phyloP scores from a whole-genome alignment of 2,888 invertebrate species.

The Piscicola geometra region DNA sequence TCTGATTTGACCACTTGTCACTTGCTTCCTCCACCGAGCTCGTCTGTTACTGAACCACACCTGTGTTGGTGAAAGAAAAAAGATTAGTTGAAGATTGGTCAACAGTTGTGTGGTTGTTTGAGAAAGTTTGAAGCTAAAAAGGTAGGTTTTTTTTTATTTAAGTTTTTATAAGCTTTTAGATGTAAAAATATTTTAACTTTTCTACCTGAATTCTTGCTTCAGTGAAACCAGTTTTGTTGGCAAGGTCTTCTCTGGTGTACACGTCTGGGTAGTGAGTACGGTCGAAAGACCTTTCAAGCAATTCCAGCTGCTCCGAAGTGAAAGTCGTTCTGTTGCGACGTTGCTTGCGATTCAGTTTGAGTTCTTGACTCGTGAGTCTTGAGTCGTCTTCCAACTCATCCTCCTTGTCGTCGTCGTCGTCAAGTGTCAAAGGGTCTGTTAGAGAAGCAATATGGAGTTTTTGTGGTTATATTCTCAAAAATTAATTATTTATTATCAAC shows the following conservation, averaged over 20 bases:
- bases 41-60: slow-evolving; percentile 97
- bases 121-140: background rate
- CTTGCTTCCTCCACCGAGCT: slow-evolving; percentile 84
- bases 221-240: slow-evolving; percentile 81
- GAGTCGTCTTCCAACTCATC: background rate
- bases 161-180: background rate
- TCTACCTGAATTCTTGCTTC: slow-evolving; percentile 85
- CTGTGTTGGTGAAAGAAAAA: slow-evolving; percentile 61
- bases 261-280: slow-evolving; percentile 92
- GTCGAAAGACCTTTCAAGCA: slow-evolving; percentile 80
- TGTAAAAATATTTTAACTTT: background rate
- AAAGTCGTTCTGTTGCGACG: slow-evolving; percentile 87
- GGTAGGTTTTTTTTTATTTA: background rate
- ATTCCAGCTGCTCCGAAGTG: slow-evolving; percentile 81
- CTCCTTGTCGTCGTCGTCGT: background rate
- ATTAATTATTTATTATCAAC: no score
- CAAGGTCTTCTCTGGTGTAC: slow-evolving; percentile 84
- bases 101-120: background rate
- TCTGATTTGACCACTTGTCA: slow-evolving; percentile 54
- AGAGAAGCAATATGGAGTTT: no score
- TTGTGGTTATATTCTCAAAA: no score
- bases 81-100: slow-evolving; percentile 17
- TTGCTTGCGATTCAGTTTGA: slow-evolving; percentile 82
- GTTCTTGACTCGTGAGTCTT: slow-evolving; percentile 73
- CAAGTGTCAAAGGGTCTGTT: background rate